phyloP scores from a whole-genome alignment of 2,888 invertebrate genomes.

The Junonia oenone region DNA sequence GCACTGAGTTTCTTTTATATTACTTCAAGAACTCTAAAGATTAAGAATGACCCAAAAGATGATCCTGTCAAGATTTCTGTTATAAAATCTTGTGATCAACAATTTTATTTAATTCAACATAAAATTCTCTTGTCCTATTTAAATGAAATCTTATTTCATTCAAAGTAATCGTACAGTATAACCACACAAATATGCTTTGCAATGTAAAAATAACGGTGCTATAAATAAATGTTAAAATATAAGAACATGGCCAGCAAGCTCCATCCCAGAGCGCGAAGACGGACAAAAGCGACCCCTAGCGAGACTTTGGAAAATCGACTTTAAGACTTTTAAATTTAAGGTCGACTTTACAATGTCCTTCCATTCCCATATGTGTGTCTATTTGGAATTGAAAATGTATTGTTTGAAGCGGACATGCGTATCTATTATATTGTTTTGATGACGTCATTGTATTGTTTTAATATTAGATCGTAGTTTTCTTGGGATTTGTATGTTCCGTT shows the following conservation, averaged over 20 bases:
- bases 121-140: no score
- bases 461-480: no score
- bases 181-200: conserved; percentile 20
- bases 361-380: conserved; percentile 22
- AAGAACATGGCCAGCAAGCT: conserved; percentile 58
- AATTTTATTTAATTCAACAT: no score
- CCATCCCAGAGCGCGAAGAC: conserved; percentile 59
- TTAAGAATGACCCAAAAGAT: no score
- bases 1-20: no score
- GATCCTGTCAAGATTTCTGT: no score
- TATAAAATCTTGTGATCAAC: no score
- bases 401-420: not conserved
- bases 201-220: conserved; percentile 30
- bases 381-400: conserved; percentile 26
- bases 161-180: conserved; percentile 6
- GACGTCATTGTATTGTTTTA: no score
- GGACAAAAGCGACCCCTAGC: conserved; percentile 46
- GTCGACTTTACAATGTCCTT: conserved; percentile 18
- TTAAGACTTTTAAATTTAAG: conserved; percentile 3
- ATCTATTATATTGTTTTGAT: not conserved
- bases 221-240: conserved; percentile 25
- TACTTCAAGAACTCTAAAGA: no score
- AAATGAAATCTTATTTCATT: not conserved
- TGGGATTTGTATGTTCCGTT: no score
- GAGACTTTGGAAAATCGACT: conserved; percentile 21